Percentiles rank a stretch among this genome's conserved stretches.
These are phyloP conservation scores for Dynastes grantii DNA, from an alignment of 2,888 invertebrate species.

Conservation along the genomic window DNA sequence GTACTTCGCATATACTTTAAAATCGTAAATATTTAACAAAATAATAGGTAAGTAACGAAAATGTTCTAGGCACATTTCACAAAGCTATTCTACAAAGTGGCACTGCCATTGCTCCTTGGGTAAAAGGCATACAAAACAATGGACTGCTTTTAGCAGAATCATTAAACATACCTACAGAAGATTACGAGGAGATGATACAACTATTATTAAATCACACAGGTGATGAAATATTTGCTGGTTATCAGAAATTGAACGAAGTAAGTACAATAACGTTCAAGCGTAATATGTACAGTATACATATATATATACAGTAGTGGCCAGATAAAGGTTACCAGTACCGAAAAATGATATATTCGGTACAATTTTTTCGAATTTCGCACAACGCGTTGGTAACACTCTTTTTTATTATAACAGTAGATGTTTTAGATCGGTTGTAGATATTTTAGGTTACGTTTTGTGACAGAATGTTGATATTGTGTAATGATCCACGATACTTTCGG, in stretches of 20 bases:
- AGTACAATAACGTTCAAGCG: neutral
- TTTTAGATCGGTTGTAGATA: no score
- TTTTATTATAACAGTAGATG: no score
- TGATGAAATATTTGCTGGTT: slow-evolving; percentile 1
- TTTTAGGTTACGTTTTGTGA: no score
- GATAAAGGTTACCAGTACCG: no score
- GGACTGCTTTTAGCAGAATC: slow-evolving; percentile 51
- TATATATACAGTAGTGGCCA: no score
- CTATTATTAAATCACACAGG: slow-evolving; percentile 48
- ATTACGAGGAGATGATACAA: slow-evolving; percentile 43
- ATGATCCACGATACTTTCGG: no score
- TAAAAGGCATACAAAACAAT: slow-evolving; percentile 50
- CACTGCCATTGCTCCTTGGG: slow-evolving; percentile 71
- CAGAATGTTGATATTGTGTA: no score
- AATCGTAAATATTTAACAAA: neutral
- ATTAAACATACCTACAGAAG: slow-evolving; percentile 38
- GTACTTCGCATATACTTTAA: slow-evolving; percentile 52
- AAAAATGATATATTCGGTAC: no score
- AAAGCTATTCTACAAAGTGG: slow-evolving; percentile 84
- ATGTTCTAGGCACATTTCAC: slow-evolving; percentile 77
- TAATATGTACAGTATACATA: no score
- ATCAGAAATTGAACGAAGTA: slow-evolving; percentile 10
- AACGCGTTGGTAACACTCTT: no score
- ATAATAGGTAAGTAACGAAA: neutral
- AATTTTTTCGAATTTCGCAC: no score